phyloP scores from a whole-genome alignment of 1,140 invertebrate genomes.

The Ladona fulva region DNA sequence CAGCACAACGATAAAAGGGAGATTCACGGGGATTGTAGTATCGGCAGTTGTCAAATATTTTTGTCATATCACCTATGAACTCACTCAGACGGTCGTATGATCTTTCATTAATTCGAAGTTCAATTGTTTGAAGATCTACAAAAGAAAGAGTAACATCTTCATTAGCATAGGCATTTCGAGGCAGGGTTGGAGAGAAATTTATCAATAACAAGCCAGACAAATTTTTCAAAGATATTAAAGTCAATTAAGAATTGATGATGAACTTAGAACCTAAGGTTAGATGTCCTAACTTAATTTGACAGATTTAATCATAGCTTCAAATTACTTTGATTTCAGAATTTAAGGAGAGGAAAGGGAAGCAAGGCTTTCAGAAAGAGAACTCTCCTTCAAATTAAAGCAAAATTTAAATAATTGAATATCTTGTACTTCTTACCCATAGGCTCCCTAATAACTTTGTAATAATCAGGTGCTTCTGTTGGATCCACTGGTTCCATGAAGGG shows the following conservation, averaged over 20 bases:
- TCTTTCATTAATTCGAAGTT: conserved; percentile 73
- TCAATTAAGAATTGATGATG: no score
- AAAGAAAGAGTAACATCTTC: conserved; percentile 25
- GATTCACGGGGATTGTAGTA: conserved; percentile 94
- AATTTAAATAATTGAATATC: conserved; percentile 13
- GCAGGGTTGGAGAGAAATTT: no score
- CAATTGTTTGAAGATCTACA: conserved; percentile 88
- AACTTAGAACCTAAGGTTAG: no score
- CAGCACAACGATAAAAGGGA: conserved; percentile 90
- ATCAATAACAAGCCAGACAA: no score
- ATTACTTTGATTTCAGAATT: no score
- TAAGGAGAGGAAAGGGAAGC: no score
- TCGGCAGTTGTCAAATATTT: conserved; percentile 97
- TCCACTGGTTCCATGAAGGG: conserved; percentile 96
- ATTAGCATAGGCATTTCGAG: no score
- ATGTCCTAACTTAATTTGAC: no score
- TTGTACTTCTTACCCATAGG: conserved; percentile 79
- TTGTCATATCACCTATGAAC: conserved; percentile 94
- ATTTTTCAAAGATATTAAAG: no score
- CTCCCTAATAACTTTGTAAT: conserved; percentile 95
- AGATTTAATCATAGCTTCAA: no score
- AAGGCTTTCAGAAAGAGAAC: no score
- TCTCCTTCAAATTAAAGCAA: conserved; percentile 16
- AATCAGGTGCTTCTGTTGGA: conserved; percentile 88
- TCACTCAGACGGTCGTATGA: conserved; percentile 82